Evolutionary conservation across 2,113 vertebrate species (phyloP).

Genomic region (Trochalopteron elliotii): DNA sequence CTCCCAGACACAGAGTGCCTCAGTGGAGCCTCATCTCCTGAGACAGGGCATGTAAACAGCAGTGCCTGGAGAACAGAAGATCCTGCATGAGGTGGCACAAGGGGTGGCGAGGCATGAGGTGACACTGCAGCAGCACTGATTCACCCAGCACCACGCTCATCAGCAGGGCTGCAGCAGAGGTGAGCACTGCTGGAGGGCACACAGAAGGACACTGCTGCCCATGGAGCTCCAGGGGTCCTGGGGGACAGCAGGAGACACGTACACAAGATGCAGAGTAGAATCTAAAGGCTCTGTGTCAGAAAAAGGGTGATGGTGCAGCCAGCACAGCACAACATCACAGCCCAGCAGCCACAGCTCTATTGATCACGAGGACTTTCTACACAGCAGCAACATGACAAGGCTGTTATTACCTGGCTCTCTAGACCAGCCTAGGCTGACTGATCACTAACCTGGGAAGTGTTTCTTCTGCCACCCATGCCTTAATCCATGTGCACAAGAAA

Average conservation of each 20-base stretch:
- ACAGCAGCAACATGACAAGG: neutral
- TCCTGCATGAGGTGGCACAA: neutral
- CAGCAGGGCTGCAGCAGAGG: neutral
- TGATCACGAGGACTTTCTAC: neutral
- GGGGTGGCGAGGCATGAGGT: neutral
- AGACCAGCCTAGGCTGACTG: neutral
- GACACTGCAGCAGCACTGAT: slow-evolving; percentile 9
- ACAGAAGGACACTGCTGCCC: neutral
- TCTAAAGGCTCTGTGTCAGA: neutral
- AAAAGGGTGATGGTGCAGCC: neutral
- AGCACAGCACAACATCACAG: neutral
- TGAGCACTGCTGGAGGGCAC: neutral
- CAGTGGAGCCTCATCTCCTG: neutral
- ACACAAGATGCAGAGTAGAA: neutral
- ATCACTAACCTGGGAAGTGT: neutral
- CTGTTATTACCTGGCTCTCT: neutral
- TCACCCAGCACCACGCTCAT: neutral
- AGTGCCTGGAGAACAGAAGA: neutral
- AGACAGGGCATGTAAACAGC: neutral
- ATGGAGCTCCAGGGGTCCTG: accelerated
- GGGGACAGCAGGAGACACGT: neutral
- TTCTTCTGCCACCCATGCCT: neutral
- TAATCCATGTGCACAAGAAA: neutral
- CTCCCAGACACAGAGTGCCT: neutral
- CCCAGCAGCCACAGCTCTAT: neutral